A percentile compares a stretch with the other conserved stretches of the same genome.
Evolutionary conservation across 2,113 vertebrate genomes (phyloP).

Genomic region (Lynx canadensis): DNA sequence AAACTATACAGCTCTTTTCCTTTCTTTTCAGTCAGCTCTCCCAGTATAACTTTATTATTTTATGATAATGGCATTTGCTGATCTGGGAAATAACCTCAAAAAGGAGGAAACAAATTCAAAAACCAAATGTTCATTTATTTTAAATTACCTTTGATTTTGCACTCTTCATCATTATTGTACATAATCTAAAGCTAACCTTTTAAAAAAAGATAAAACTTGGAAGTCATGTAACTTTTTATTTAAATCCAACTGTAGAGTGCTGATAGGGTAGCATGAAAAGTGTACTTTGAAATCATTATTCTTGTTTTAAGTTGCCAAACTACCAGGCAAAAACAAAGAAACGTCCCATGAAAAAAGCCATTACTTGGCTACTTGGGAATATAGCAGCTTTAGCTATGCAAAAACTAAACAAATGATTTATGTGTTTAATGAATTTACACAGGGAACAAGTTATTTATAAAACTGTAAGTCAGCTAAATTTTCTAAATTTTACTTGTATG

Average conservation of each 20-base stretch:
- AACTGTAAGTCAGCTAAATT: background rate
- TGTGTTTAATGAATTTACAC: background rate
- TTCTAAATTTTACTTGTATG: background rate
- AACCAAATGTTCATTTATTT: background rate
- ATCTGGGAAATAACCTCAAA: background rate
- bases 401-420: background rate
- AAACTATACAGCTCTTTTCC: background rate
- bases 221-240: background rate
- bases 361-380: background rate
- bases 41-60: background rate
- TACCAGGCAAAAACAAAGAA: background rate
- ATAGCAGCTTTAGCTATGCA: background rate
- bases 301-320: background rate
- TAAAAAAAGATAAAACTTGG: background rate
- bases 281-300: background rate
- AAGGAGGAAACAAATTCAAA: background rate
- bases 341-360: background rate
- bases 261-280: background rate
- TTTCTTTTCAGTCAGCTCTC: background rate
- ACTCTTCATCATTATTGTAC: background rate
- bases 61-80: background rate
- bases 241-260: background rate
- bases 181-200: background rate
- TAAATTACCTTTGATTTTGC: background rate
- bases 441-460: background rate